Evolutionary conservation across 2,888 invertebrate species (phyloP), one percentile per base, ranked within the genome.

Genomic region (Erpobdella octoculata): DNA sequence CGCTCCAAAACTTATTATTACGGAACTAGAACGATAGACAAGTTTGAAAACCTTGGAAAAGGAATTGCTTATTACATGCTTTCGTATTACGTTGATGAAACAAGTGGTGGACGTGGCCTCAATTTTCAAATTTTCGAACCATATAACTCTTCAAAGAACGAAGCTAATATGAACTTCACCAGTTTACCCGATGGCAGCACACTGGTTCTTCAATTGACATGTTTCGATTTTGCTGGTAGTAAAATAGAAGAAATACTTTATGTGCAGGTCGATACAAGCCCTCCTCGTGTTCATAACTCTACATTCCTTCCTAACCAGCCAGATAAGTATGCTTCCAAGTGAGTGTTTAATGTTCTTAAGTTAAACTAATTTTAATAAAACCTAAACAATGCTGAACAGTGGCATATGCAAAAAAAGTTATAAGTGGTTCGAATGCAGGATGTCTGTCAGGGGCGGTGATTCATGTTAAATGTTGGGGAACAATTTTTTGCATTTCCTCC

Each of bases 41-140:
- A 35, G 2, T 15, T 33, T 9, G 33, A 62, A 1, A n/a, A 33
- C 12, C 25, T 69, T 21, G n/a, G 37, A 38, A 31, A 46, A 3
- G 69, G 69, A n/a, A 35, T 69, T n/a, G n/a, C 31, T n/a, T 31
- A n/a, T 9, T 69, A 53, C 35, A 12, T 31, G n/a, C n/a, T 69
- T 28, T 37, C 69, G 25, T 69, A 46, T 33, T 35, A 35, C 58
- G 33, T 69, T 33, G 69, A 48, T 18, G 21, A 21, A 53, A 53
- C 4, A 53, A 41, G 21, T n/a, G 46, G 31, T 37, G 46, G 12
- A 12, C 12, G n/a, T 41, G 46, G n/a, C n/a, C 46, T 15, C 12
- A 12, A 41, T 41, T 41, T 41, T 15, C 46, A 12, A 41, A 41
- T 15, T 15, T n/a, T 41, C n/a, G 12, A n/a, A 41, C 12, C n/a